A percentile compares a stretch with the other conserved stretches of the same genome.
phyloP scores from a whole-genome alignment of 2,113 vertebrate genomes.

The Tretioscincus oriximinensis region DNA sequence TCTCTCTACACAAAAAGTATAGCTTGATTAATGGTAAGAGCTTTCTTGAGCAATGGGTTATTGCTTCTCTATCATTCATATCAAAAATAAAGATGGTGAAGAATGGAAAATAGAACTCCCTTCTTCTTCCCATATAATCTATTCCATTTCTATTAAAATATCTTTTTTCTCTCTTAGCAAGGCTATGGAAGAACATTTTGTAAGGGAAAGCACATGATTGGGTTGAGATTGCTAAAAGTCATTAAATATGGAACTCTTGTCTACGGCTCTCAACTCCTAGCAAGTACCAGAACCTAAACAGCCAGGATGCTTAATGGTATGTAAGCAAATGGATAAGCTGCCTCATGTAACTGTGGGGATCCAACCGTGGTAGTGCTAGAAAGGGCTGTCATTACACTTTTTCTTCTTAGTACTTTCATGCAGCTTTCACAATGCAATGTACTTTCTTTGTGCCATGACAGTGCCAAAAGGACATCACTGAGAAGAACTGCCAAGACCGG shows the following conservation, averaged over 20 bases:
- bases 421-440: background rate
- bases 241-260: background rate
- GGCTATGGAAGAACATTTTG: background rate
- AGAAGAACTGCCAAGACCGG: too few relatives aligned
- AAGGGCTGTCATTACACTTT: too few relatives aligned
- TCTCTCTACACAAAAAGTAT: background rate
- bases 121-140: conserved; percentile 1
- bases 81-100: conserved; percentile 16
- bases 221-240: background rate
- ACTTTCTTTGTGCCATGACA: background rate
- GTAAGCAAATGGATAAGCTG: background rate
- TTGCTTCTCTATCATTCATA: conserved; percentile 24
- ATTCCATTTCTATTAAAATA: background rate
- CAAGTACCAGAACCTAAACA: background rate
- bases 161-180: background rate
- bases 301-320: background rate
- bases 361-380: too few relatives aligned
- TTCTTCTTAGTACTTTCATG: too few relatives aligned
- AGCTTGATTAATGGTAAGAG: conserved; percentile 6
- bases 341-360: background rate
- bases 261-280: background rate
- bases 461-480: too few relatives aligned
- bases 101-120: conserved; percentile 22
- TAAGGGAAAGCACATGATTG: background rate
- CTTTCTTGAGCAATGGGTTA: conserved; percentile 19